These are phyloP conservation scores for Channa maculata DNA, from an alignment of 2,113 vertebrate genomes.

Conservation along the genomic window DNA sequence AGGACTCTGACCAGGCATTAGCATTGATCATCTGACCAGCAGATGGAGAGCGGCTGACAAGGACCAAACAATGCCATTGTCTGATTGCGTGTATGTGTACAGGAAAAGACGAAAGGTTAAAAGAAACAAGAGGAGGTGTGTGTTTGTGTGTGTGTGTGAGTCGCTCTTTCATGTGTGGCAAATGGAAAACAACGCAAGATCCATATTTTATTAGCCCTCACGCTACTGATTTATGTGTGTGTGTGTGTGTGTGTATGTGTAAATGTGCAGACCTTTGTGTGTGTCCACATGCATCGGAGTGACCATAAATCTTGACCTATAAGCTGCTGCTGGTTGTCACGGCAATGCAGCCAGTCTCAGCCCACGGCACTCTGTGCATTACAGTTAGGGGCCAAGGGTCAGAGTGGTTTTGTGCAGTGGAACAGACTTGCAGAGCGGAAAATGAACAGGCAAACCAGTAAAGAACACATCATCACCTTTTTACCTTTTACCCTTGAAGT, in stretches of 20 bases:
- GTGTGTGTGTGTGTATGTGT: conserved; percentile 15
- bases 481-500: conserved; percentile 51
- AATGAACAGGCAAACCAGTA: conserved; percentile 63
- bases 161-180: conserved; percentile 26
- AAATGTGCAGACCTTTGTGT: background rate
- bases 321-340: conserved; percentile 54
- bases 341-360: conserved; percentile 40
- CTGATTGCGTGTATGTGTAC: conserved; percentile 33
- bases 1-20: conserved; percentile 73
- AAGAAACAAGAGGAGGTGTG: conserved; percentile 8
- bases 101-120: conserved; percentile 11
- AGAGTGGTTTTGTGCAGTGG: conserved; percentile 44
- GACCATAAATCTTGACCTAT: conserved; percentile 63
- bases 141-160: background rate
- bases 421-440: conserved; percentile 44
- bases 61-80: conserved; percentile 55
- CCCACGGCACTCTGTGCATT: conserved; percentile 46
- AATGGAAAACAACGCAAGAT: conserved; percentile 38
- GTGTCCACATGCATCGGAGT: conserved; percentile 34
- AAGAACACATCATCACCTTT: conserved; percentile 39
- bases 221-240: conserved; percentile 25
- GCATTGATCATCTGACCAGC: conserved; percentile 79
- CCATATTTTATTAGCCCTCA: conserved; percentile 55
- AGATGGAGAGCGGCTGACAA: conserved; percentile 77
- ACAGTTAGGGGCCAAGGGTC: conserved; percentile 62